A percentile compares a stretch with the other conserved stretches of the same genome.
Evolutionary conservation across 2,797 vertebrate genomes (phyloP).

Genomic region (Poecile montanus): DNA sequence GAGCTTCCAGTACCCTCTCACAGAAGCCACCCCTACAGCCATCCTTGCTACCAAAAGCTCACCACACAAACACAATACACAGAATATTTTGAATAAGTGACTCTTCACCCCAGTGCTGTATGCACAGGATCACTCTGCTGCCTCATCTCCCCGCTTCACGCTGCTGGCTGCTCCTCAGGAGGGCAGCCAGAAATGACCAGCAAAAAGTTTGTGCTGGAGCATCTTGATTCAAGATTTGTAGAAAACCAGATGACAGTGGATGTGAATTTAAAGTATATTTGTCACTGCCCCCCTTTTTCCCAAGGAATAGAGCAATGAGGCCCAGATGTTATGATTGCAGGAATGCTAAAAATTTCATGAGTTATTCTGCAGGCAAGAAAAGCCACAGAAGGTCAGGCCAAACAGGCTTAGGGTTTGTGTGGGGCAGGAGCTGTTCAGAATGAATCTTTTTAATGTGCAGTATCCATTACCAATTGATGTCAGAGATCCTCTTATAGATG

Average conservation of each 20-base stretch:
- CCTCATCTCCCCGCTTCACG: neutral
- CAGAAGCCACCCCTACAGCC: neutral
- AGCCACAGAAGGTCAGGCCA: conserved; percentile 47
- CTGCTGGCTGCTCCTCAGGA: neutral
- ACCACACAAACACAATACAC: neutral
- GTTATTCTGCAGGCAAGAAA: conserved; percentile 59
- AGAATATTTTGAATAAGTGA: neutral
- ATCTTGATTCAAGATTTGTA: conserved; percentile 49
- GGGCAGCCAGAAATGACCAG: neutral
- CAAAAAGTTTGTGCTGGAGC: neutral
- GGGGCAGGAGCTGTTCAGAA: neutral
- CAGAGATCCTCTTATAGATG: conserved; percentile 1
- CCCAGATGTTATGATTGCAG: conserved; percentile 65
- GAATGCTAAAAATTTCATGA: conserved; percentile 73
- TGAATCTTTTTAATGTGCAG: conserved; percentile 34
- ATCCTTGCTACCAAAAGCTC: neutral
- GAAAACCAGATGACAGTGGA: neutral
- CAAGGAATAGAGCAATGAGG: conserved; percentile 27
- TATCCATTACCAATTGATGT: conserved; percentile 27
- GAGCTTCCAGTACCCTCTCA: neutral
- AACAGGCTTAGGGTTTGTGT: conserved; percentile 11
- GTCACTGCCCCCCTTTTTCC: conserved; percentile 28
- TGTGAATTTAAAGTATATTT: conserved; percentile 15
- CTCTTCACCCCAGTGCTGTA: neutral
- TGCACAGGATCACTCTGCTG: neutral